Base-by-base conservation (phyloP, 2,797 vertebrate genomes). In the Sternotherus odoratus region DNA sequence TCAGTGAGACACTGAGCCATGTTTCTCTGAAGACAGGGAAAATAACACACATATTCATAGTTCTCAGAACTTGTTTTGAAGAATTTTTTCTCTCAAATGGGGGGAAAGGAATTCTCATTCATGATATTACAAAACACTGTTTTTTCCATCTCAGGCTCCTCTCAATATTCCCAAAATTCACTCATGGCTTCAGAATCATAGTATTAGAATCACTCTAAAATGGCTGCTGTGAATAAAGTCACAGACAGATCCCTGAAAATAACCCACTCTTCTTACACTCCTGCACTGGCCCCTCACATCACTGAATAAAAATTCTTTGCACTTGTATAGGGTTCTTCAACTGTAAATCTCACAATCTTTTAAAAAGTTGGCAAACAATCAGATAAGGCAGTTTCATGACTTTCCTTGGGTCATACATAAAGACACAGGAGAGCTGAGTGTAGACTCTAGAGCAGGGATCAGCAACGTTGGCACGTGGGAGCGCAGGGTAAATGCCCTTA, bases 201-300 rank as follows among this genome's bases (percentile, higher is more conserved):
- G 87, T 79, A 49, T 26, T 56, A 5, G 28, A 12, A 43, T 86
- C 77, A 79, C 89, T 87, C 90, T 92, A 83, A 95, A 94, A 87
- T 10, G 33, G 80, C 49, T 79, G 36, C 12, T 46, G 77, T 80
- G 69, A 86, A 82, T 48, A 80, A 49, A 49, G 53, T 63, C 77
- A 85, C 57, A 94, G 72, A 6, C 51, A 89, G 54, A 74, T 8
- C 54, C 63, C n/a, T 85, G 63, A 87, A 95, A 92, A 93, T 53
- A 66, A 93, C 19, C 17, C 60, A 82, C 19, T 69, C 88, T 69
- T 87, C 78, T 79, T 77, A 72, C 82, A 16, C 30, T 85, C 26
- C 56, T 92, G 87, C 87, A 36, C 30, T 19, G 5, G 89, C 50
- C 16, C 28, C 49, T n/a, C 39, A 69, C 19, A 39, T 28, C 9